Conservation (phyloP, 92 coral and sea anemone species). For the Palythoa heliodiscus region DNA sequence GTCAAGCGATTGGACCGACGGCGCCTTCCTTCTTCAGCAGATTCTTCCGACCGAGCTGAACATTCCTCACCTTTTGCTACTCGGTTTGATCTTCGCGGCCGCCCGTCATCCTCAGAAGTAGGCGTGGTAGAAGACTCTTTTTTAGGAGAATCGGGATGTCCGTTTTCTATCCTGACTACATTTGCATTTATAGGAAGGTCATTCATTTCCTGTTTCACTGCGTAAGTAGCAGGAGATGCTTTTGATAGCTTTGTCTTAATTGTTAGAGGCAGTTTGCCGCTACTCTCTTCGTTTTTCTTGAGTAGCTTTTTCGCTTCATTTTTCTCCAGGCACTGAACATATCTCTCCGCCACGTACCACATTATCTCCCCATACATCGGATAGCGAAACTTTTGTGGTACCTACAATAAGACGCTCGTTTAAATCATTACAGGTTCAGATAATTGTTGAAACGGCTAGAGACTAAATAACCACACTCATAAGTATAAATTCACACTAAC, state of each 20-base stretch:
- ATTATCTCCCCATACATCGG: constrained; percentile 86
- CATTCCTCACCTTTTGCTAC: constrained; percentile 10
- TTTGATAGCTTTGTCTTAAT: constrained; percentile 19
- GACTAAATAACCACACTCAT: too few species aligned
- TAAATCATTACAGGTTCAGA: neutral
- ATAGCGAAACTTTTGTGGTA: constrained; percentile 96
- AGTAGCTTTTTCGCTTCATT: constrained; percentile 22
- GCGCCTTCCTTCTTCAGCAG: constrained; percentile 47
- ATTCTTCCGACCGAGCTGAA: constrained; percentile 33
- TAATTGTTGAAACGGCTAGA: too few species aligned
- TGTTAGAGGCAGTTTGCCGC: neutral
- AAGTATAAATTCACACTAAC: too few species aligned
- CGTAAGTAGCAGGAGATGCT: neutral
- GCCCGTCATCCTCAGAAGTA: constrained; percentile 25
- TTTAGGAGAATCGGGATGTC: neutral
- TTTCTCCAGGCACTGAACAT: constrained; percentile 64
- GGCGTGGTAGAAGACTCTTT: constrained; percentile 1
- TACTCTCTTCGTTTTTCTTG: neutral
- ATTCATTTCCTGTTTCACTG: constrained; percentile 35
- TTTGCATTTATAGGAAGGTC: neutral
- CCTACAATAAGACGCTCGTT: constrained; percentile 46
- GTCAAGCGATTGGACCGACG: constrained; percentile 80
- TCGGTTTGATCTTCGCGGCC: constrained; percentile 38
- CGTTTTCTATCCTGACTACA: constrained; percentile 3
- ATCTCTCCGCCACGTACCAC: constrained; percentile 96